Evolutionary conservation across 2,113 vertebrate genomes (phyloP).

Genomic region (Bubo bubo): DNA sequence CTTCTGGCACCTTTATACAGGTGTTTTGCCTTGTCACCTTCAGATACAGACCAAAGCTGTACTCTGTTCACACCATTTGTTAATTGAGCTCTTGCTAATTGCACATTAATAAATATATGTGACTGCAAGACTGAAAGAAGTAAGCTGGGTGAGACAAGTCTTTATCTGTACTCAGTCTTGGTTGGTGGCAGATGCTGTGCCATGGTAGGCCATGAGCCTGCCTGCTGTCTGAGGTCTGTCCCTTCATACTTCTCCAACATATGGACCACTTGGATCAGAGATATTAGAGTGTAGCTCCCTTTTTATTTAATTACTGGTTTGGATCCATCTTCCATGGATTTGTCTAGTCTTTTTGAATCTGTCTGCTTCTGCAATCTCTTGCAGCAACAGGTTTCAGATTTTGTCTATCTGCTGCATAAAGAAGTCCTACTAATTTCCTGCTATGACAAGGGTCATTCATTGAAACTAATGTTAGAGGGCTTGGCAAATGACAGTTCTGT

Average conservation of each 20-base stretch:
- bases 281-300: neutral
- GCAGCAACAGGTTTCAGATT: neutral
- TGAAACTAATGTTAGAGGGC: neutral
- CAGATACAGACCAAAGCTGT: neutral
- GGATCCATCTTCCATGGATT: neutral
- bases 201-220: neutral
- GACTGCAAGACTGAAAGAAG: neutral
- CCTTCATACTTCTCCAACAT: neutral
- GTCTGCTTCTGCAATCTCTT: neutral
- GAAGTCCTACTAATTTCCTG: neutral
- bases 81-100: neutral
- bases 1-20: neutral
- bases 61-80: neutral
- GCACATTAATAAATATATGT: neutral
- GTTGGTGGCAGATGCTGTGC: neutral
- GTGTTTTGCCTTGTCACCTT: neutral
- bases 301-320: neutral
- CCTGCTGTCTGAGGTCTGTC: neutral
- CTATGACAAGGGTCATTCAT: neutral
- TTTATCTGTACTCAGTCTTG: rapidly evolving
- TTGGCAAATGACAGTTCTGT: neutral
- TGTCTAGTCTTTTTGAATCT: neutral
- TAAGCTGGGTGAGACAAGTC: neutral
- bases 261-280: neutral
- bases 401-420: neutral